Evolutionary conservation across 2,888 invertebrate genomes (phyloP), one percentile per base, ranked within the genome.

Genomic region (Macrosoma leucophasiata): DNA sequence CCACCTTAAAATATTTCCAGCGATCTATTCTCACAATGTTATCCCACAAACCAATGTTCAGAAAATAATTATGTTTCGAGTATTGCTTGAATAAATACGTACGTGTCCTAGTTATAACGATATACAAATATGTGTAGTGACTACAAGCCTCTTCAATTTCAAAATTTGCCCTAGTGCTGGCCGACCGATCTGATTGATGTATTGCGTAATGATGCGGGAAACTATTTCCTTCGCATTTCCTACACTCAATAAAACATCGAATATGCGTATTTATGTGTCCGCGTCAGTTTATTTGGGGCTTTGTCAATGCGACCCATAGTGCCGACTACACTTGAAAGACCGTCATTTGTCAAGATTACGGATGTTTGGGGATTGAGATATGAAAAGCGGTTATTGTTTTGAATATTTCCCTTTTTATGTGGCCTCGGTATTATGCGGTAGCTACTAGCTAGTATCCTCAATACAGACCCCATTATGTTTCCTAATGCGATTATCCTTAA

Each of bases 151-250:
- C n/a, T n/a, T n/a, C n/a, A 42, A 48, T 51, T 55, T 52, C 57
- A 52, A 64, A 71, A 68, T 62, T 62, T 58, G 57, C 58, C 53
- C 55, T 50, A 48, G 55, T 22, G 51, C 55, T 57, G 55, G 55
- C 29, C 29, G 11, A 34, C 29, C 24, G 25, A 54, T 61, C 73
- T 81, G 84, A 82, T 84, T 78, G 82, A 84, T 84, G 78, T 59
- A 61, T 57, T 53, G 61, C 65, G 72, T 82, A 81, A 81, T 82
- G 78, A 82, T 67, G 64, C 76, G 72, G 67, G 72, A 74, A 81
- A 79, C 78, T 78, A 78, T 81, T 84, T 82, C 81, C 82, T 76
- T 64, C 70, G 69, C 72, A 76, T 82, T 82, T 82, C 84, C 82
- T 76, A 64, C 62, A 79, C 77, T 81, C 77, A 77, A 82, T 81